Percentiles rank a stretch among this genome's conserved stretches.
Evolutionary conservation across 2,888 invertebrate species (phyloP).

Genomic region (Microctonus aethiopoides): DNA sequence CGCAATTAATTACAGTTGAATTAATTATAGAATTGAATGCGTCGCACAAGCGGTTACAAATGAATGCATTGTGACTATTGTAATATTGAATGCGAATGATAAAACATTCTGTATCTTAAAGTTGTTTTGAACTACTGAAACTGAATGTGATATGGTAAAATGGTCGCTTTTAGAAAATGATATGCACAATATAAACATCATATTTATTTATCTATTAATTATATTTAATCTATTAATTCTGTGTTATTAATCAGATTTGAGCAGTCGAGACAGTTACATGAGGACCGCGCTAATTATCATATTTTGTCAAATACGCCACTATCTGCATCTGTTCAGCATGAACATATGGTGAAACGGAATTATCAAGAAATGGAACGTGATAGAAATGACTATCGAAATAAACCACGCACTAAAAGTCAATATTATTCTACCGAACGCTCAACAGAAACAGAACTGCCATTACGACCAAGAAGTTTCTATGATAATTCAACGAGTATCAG

Average conservation of each 20-base stretch:
- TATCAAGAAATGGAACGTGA: conserved; percentile 55
- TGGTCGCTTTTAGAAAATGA: conserved; percentile 13
- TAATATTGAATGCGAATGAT: conserved; percentile 5
- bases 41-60: no score
- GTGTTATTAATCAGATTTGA: conserved; percentile 45
- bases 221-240: conserved; percentile 10
- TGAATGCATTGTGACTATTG: not conserved
- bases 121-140: conserved; percentile 5
- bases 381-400: conserved; percentile 47
- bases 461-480: conserved; percentile 63
- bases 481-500: conserved; percentile 60
- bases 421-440: conserved; percentile 56
- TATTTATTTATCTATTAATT: not conserved
- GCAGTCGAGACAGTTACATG: conserved; percentile 53
- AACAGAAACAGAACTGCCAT: conserved; percentile 49
- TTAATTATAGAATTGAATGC: no score
- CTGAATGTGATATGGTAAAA: conserved; percentile 21
- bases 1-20: no score
- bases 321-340: conserved; percentile 46
- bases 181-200: not conserved
- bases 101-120: conserved; percentile 3
- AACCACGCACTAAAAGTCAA: conserved; percentile 57
- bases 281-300: conserved; percentile 54
- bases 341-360: conserved; percentile 48
- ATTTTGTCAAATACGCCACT: conserved; percentile 35